Conservation (phyloP, 1,140 invertebrate species). For the Dendrolimus punctatus region DNA sequence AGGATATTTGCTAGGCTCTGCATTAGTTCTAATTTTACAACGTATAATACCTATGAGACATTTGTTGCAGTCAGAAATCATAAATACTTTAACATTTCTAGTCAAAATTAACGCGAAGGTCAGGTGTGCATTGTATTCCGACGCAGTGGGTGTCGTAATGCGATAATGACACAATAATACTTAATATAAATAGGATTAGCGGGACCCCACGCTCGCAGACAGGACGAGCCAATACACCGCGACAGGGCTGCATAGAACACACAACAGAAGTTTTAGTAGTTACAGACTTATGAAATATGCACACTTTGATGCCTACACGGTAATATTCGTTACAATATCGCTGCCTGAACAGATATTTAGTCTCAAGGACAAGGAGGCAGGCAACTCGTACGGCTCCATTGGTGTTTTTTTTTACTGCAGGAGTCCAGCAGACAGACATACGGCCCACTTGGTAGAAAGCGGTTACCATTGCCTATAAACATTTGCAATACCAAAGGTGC, state of each 20-base stretch:
- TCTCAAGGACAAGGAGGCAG: background rate
- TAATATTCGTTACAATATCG: background rate
- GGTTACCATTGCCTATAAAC: too few species aligned
- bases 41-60: too few species aligned
- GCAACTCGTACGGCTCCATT: background rate
- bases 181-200: conserved; percentile 55
- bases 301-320: background rate
- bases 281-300: background rate
- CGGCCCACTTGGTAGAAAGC: too few species aligned
- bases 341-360: background rate
- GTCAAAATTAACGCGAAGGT: too few species aligned
- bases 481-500: too few species aligned
- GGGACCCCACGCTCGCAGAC: conserved; percentile 63
- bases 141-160: conserved; percentile 40
- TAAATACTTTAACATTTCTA: too few species aligned
- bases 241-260: background rate
- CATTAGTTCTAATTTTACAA: too few species aligned
- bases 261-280: background rate
- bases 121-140: conserved; percentile 5
- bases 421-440: too few species aligned
- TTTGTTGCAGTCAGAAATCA: too few species aligned
- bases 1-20: too few species aligned
- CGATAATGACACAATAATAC: conserved; percentile 49
- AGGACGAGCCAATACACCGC: conserved; percentile 56
- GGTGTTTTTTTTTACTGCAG: too few species aligned